Percentiles rank a stretch among this genome's conserved stretches.
phyloP scores from a whole-genome alignment of 2,113 vertebrate genomes.

The Neodontobutis hainanensis region DNA sequence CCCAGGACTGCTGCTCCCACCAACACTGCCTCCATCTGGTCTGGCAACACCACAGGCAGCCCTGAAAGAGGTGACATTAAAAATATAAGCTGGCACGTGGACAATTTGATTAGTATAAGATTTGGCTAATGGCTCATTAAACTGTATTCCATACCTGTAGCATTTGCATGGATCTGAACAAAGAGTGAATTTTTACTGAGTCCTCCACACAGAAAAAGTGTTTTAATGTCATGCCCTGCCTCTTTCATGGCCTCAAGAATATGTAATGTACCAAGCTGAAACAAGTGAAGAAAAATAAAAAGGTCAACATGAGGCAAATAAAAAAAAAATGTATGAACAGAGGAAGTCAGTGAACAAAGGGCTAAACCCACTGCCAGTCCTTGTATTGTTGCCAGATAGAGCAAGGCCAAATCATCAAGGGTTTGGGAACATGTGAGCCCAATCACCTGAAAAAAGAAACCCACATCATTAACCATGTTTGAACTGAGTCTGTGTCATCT shows the following conservation, averaged over 20 bases:
- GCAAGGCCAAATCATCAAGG: conserved; percentile 90
- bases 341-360: conserved; percentile 3
- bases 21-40: conserved; percentile 91
- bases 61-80: conserved; percentile 69
- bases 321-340: neutral
- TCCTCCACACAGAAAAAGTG: conserved; percentile 92
- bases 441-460: conserved; percentile 79
- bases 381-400: conserved; percentile 93
- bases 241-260: conserved; percentile 89
- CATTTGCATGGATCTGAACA: conserved; percentile 90
- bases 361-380: conserved; percentile 88
- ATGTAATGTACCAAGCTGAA: conserved; percentile 90
- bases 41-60: conserved; percentile 87
- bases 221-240: conserved; percentile 86
- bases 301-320: neutral
- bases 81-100: neutral
- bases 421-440: conserved; percentile 87
- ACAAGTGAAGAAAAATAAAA: conserved; percentile 10
- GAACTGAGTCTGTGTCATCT: neutral
- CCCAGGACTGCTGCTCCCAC: conserved; percentile 92
- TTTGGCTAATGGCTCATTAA: too few relatives aligned
- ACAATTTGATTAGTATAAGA: neutral
- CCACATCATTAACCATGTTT: too few relatives aligned
- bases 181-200: conserved; percentile 95
- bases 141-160: conserved; percentile 81